Percentiles rank a stretch among this genome's conserved stretches.
phyloP scores from a whole-genome alignment of 2,888 invertebrate genomes.

The Phalera bucephala region DNA sequence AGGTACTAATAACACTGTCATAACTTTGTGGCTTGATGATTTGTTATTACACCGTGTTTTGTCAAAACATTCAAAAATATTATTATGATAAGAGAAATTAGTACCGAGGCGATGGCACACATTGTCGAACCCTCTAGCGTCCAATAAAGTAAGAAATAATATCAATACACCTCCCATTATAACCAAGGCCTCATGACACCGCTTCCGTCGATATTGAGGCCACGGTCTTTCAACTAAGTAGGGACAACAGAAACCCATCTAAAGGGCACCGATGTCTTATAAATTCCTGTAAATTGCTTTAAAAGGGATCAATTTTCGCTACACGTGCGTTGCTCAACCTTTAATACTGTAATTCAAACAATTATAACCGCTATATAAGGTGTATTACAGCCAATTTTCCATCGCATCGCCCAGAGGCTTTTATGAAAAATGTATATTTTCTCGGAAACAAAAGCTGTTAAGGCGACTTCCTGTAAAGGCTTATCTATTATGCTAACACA shows the following conservation, averaged over 20 bases:
- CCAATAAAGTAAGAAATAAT: no score
- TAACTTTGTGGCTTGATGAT: no score
- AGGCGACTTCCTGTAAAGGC: conserved; percentile 62
- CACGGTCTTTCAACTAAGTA: conserved; percentile 5
- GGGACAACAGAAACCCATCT: conserved; percentile 27
- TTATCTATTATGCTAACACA: conserved; percentile 67
- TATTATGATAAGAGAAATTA: no score
- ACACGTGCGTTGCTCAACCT: conserved; percentile 30
- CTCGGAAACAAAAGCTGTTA: conserved; percentile 71
- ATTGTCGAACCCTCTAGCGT: no score
- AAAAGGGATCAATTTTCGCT: conserved; percentile 57
- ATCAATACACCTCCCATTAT: no score
- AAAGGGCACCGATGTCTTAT: conserved; percentile 35
- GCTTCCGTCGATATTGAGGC: neutral
- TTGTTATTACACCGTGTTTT: no score
- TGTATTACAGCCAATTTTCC: conserved; percentile 62
- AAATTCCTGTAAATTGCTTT: conserved; percentile 49
- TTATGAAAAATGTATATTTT: conserved; percentile 69
- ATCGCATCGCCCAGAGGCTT: conserved; percentile 37
- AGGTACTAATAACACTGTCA: no score
- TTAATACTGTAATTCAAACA: conserved; percentile 47
- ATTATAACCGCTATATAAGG: conserved; percentile 53
- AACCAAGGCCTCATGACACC: no score
- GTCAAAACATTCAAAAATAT: no score
- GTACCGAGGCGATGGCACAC: no score